These are phyloP conservation scores for Spheniscus mendiculus DNA, from an alignment of 2,113 vertebrate genomes.

Conservation along the genomic window DNA sequence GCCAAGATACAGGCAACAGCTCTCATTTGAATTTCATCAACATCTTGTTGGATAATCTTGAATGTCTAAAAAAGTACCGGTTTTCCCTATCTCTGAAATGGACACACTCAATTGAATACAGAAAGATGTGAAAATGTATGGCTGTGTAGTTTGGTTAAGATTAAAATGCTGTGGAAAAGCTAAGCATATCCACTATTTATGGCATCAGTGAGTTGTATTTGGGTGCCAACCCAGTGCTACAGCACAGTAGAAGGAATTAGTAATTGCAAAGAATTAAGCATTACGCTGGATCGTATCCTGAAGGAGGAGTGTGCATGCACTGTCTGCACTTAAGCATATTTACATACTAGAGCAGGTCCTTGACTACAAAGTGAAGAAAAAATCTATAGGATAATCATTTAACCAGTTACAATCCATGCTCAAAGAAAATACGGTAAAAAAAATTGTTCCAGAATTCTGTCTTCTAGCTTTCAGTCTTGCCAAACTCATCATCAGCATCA, in stretches of 20 bases:
- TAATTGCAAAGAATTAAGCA: fast-evolving
- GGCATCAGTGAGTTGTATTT: fast-evolving
- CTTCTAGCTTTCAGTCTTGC: neutral
- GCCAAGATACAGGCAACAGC: neutral
- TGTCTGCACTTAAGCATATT: fast-evolving
- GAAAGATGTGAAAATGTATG: fast-evolving
- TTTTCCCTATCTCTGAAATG: neutral
- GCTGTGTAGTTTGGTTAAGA: neutral
- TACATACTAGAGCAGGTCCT: neutral
- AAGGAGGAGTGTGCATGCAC: neutral
- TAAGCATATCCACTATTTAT: fast-evolving
- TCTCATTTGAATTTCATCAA: neutral
- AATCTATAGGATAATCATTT: neutral
- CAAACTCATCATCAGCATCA: neutral
- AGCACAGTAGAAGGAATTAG: neutral
- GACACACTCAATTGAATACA: neutral
- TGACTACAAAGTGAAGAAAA: neutral
- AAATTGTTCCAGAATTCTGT: neutral
- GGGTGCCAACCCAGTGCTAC: neutral
- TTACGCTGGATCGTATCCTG: fast-evolving
- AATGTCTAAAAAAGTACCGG: fast-evolving
- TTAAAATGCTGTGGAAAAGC: fast-evolving
- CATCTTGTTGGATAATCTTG: neutral
- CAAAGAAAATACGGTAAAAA: fast-evolving
- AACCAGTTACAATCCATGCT: neutral